phyloP scores from a whole-genome alignment of 2,888 invertebrate species.

The Drosophila basisetae region DNA sequence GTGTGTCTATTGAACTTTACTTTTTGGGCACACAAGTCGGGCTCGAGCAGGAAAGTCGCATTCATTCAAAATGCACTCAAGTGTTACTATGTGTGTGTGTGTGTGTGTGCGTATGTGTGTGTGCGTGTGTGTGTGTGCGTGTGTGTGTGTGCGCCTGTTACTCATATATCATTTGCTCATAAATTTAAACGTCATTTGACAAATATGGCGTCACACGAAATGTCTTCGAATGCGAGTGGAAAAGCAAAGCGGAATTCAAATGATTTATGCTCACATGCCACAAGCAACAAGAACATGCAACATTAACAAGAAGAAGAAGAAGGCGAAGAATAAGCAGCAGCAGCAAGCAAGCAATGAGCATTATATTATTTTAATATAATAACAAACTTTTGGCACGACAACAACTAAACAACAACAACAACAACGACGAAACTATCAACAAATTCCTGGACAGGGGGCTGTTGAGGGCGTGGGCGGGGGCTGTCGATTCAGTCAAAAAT shows the following conservation, averaged over 20 bases:
- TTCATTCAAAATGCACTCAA: constrained; percentile 30
- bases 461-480: no score
- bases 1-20: constrained; percentile 53
- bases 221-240: constrained; percentile 53
- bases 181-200: constrained; percentile 78
- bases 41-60: constrained; percentile 5
- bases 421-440: constrained; percentile 23
- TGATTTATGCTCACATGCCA: constrained; percentile 53
- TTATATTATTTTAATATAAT: constrained; percentile 74
- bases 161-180: constrained; percentile 70
- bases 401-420: constrained; percentile 31
- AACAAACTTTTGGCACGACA: constrained; percentile 67
- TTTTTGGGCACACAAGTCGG: constrained; percentile 12
- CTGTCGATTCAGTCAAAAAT: constrained; percentile 22
- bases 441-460: not conserved
- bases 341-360: constrained; percentile 53
- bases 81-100: constrained; percentile 2
- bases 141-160: constrained; percentile 32
- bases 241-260: constrained; percentile 50
- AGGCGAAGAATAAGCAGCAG: constrained; percentile 6
- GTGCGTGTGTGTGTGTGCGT: constrained; percentile 2
- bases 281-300: constrained; percentile 16
- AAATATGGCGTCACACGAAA: constrained; percentile 75
- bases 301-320: constrained; percentile 15
- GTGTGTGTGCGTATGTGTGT: constrained; percentile 4